phyloP scores from a whole-genome alignment of 2,113 vertebrate genomes.

The Atrichornis clamosus region DNA sequence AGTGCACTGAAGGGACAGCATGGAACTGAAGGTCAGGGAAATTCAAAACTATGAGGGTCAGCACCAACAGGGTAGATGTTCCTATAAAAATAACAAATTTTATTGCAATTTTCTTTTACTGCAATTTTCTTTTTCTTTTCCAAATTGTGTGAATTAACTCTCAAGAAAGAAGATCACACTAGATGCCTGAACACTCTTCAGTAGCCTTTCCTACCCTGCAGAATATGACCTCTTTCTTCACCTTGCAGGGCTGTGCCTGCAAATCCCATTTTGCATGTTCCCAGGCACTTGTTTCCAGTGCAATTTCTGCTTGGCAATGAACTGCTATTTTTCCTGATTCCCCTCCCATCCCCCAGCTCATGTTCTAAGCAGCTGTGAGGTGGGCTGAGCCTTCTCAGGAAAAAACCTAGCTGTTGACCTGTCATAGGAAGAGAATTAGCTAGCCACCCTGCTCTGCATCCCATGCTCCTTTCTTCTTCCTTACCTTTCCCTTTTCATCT shows the following conservation, averaged over 20 bases:
- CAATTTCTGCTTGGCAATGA: conserved; percentile 25
- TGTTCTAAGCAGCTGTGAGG: conserved; percentile 9
- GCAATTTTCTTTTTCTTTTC: neutral
- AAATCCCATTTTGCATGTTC: neutral
- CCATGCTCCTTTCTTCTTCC: neutral
- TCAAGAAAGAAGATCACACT: neutral
- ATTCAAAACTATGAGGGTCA: neutral
- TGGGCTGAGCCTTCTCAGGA: neutral
- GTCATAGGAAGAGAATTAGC: neutral
- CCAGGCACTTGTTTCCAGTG: neutral
- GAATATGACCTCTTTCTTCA: neutral
- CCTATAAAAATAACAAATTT: neutral
- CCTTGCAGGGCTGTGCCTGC: neutral
- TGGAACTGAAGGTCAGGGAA: neutral
- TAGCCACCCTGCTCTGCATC: neutral
- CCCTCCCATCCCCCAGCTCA: neutral
- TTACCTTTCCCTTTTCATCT: neutral
- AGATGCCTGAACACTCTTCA: neutral
- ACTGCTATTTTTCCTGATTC: neutral
- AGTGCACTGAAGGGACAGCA: neutral
- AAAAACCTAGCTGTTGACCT: neutral
- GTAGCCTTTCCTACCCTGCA: neutral
- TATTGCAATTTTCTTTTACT: neutral
- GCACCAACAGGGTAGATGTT: neutral
- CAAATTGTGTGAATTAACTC: neutral